Evolutionary conservation across 2,888 invertebrate genomes (phyloP).

Genomic region (Metalampra italica): DNA sequence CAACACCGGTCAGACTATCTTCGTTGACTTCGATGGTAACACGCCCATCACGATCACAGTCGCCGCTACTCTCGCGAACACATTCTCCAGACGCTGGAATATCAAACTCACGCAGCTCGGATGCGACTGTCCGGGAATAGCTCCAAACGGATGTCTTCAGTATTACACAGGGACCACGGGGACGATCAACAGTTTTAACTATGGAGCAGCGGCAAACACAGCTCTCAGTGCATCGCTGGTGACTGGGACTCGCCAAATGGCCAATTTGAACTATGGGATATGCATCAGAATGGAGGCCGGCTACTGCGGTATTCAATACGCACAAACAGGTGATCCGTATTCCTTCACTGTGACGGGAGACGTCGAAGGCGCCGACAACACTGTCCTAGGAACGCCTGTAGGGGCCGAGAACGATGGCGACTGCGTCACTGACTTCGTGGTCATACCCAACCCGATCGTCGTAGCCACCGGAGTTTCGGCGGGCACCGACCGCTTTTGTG

Average conservation of each 20-base stretch:
- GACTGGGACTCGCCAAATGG: conserved; percentile 84
- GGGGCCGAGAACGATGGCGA: conserved; percentile 77
- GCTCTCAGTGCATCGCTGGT: conserved; percentile 73
- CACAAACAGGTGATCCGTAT: conserved; percentile 68
- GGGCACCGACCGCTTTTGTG: conserved; percentile 86
- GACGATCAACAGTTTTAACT: conserved; percentile 87
- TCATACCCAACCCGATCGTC: conserved; percentile 82
- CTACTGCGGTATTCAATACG: conserved; percentile 85
- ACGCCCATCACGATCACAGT: conserved; percentile 83
- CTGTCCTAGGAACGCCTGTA: conserved; percentile 77
- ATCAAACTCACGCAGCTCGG: conserved; percentile 84
- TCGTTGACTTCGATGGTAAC: conserved; percentile 84
- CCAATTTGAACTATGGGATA: conserved; percentile 85
- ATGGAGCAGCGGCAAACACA: conserved; percentile 81
- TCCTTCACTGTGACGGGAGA: conserved; percentile 86
- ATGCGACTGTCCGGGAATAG: conserved; percentile 84
- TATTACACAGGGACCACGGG: conserved; percentile 82
- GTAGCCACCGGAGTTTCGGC: conserved; percentile 54
- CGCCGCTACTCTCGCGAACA: conserved; percentile 78
- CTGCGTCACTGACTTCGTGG: conserved; percentile 86
- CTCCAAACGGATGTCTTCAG: conserved; percentile 88
- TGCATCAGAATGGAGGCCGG: conserved; percentile 86
- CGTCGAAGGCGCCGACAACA: conserved; percentile 81
- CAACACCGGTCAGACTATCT: conserved; percentile 88
- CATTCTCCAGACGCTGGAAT: conserved; percentile 85